Evolutionary conservation across 2,888 invertebrate genomes (phyloP).

Genomic region (Cryptophagus acutangulus): DNA sequence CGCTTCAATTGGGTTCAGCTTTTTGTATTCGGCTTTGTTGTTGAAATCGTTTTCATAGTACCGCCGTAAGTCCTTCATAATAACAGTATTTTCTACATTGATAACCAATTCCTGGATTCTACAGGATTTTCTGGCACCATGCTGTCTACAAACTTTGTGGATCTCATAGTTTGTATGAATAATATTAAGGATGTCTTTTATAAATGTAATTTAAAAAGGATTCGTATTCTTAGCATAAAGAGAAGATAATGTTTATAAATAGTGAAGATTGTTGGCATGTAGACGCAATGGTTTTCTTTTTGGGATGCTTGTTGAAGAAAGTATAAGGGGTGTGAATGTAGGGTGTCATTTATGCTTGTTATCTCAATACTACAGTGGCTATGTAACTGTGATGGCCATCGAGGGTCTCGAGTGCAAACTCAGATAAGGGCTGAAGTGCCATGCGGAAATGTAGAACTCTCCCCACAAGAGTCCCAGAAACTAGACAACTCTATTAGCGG

Average conservation of each 20-base stretch:
- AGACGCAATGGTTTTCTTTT: not conserved
- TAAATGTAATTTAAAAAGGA: not conserved
- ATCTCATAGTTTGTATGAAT: too few relatives aligned
- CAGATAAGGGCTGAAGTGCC: constrained; percentile 32
- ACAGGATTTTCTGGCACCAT: constrained; percentile 26
- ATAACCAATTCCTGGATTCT: constrained; percentile 27
- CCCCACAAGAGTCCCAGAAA: constrained; percentile 14
- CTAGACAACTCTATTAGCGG: constrained; percentile 41
- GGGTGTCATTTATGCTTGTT: constrained; percentile 33
- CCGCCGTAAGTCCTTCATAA: constrained; percentile 26
- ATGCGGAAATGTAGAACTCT: constrained; percentile 18
- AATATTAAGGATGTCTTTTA: too few relatives aligned
- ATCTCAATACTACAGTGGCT: constrained; percentile 39
- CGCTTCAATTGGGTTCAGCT: not conserved
- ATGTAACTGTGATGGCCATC: constrained; percentile 34
- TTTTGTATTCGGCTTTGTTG: not conserved
- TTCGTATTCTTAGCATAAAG: not conserved
- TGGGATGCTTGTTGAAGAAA: constrained; percentile 3
- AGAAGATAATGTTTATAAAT: too few relatives aligned
- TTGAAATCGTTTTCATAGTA: constrained; percentile 19
- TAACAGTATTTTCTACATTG: constrained; percentile 34
- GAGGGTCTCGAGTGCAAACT: constrained; percentile 35
- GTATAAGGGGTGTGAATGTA: constrained; percentile 6
- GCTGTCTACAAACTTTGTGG: constrained; percentile 24
- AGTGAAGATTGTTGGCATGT: not conserved